phyloP scores from a whole-genome alignment of 2,888 invertebrate genomes.

The Pseudanteris insignis region DNA sequence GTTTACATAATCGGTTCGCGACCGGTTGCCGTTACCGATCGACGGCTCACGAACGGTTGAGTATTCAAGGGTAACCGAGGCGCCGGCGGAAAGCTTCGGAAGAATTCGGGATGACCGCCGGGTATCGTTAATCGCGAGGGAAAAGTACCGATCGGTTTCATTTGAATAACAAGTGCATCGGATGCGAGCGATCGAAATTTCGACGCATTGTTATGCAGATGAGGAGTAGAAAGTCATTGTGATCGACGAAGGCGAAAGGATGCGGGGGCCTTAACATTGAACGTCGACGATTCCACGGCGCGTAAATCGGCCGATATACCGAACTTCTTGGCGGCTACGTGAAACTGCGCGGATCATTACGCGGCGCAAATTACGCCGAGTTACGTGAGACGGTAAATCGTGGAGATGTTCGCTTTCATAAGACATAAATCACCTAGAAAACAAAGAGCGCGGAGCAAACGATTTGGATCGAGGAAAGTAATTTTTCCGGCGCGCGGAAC shows the following conservation, averaged over 20 bases:
- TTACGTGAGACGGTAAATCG: slow-evolving; percentile 27
- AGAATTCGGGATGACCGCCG: too few relatives aligned
- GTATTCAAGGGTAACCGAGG: too few relatives aligned
- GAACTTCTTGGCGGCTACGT: slow-evolving; percentile 8
- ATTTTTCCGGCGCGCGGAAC: too few relatives aligned
- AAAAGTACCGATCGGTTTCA: too few relatives aligned
- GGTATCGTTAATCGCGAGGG: too few relatives aligned
- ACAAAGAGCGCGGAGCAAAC: too few relatives aligned
- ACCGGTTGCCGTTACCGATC: too few relatives aligned
- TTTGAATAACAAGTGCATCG: slow-evolving; percentile 7
- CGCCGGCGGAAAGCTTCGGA: too few relatives aligned
- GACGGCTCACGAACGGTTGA: too few relatives aligned
- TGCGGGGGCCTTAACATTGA: slow-evolving; percentile 40
- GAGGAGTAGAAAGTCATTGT: slow-evolving; percentile 28
- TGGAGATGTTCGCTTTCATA: slow-evolving; percentile 20
- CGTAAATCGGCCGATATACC: slow-evolving; percentile 28
- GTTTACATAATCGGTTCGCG: slow-evolving; percentile 11
- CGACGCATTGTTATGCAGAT: slow-evolving; percentile 25
- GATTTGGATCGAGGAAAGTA: too few relatives aligned
- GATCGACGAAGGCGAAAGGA: slow-evolving; percentile 44
- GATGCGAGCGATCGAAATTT: slow-evolving; percentile 10
- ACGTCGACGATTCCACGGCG: slow-evolving; percentile 25
- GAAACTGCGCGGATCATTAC: slow-evolving; percentile 19
- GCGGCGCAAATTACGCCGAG: slow-evolving; percentile 23
- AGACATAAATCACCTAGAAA: too few relatives aligned